These are phyloP conservation scores for Callinectes sapidus DNA, from an alignment of 2,888 invertebrate species.

Conservation along the genomic window DNA sequence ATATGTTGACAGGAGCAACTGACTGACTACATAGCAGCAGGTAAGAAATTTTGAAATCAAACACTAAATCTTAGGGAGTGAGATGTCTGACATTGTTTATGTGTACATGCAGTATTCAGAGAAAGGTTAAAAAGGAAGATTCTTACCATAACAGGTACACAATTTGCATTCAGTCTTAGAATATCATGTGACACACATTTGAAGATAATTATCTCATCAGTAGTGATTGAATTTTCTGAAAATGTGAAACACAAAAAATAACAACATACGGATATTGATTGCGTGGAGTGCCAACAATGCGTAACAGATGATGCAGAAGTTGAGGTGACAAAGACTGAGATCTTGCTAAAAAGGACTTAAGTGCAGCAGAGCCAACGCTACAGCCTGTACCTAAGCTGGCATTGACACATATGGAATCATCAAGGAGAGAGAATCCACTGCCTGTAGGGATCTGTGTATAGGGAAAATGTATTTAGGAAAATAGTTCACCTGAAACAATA, in stretches of 20 bases:
- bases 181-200: background rate
- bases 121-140: too few relatives aligned
- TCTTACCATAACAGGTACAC: background rate
- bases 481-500: background rate
- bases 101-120: too few relatives aligned
- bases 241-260: background rate
- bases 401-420: slow-evolving; percentile 50
- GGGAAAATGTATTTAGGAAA: background rate
- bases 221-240: background rate
- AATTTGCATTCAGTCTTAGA: background rate
- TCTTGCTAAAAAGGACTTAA: slow-evolving; percentile 48
- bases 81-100: too few relatives aligned
- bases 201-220: background rate
- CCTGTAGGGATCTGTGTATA: slow-evolving; percentile 43
- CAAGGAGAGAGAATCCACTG: slow-evolving; percentile 40
- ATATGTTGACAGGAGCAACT: too few relatives aligned
- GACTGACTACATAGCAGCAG: too few relatives aligned
- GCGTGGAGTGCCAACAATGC: slow-evolving; percentile 42
- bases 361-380: slow-evolving; percentile 47
- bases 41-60: too few relatives aligned
- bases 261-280: slow-evolving; percentile 54
- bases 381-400: slow-evolving; percentile 54
- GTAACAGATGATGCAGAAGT: slow-evolving; percentile 40
- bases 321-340: slow-evolving; percentile 36
- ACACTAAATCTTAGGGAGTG: too few relatives aligned